A percentile compares a stretch with the other conserved stretches of the same genome.
Evolutionary conservation across 2,888 invertebrate genomes (phyloP).

Genomic region (Stenchaetothrips biformis): DNA sequence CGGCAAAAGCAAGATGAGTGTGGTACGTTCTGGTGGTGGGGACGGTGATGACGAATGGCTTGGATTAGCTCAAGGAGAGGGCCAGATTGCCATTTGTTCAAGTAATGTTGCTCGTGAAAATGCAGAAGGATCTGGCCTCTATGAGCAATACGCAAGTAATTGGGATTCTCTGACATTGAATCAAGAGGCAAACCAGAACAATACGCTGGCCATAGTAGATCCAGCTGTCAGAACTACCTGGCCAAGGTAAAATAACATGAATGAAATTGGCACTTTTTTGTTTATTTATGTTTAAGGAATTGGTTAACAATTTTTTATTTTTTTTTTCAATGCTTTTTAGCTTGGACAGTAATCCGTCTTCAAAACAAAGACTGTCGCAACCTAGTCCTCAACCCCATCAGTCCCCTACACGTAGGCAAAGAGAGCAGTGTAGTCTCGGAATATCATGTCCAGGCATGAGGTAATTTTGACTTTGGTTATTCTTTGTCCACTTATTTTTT

Average conservation of each 20-base stretch:
- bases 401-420: no score
- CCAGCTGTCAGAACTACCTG: neutral
- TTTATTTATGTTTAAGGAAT: no score
- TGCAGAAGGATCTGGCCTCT: neutral
- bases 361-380: neutral
- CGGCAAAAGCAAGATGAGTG: neutral
- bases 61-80: neutral
- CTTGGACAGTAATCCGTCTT: neutral
- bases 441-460: neutral
- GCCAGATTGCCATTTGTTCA: neutral
- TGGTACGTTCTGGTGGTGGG: neutral
- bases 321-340: neutral
- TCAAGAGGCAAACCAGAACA: neutral
- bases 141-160: neutral
- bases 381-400: conserved; percentile 17
- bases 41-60: conserved; percentile 3
- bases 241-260: neutral
- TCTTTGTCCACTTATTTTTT: neutral
- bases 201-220: neutral
- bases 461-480: neutral
- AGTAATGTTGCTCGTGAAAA: neutral
- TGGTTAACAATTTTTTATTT: neutral
- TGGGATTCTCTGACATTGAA: neutral
- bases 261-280: no score
- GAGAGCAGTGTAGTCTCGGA: neutral